Evolutionary conservation across 2,888 invertebrate genomes (phyloP).

Genomic region (Volucella zonaria): DNA sequence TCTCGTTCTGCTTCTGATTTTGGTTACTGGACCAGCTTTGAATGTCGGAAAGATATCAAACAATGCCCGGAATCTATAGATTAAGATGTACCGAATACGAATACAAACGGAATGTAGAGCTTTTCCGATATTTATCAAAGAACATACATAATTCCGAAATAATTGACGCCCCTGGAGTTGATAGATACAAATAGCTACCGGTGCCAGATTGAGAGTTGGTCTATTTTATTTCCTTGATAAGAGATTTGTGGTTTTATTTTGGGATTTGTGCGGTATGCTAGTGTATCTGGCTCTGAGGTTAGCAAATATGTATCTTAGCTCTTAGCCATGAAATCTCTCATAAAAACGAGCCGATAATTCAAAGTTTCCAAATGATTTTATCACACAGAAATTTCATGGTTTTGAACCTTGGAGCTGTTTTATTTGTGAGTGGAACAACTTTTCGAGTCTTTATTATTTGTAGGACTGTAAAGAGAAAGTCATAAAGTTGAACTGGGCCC

Average conservation of each 20-base stretch:
- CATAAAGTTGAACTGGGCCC: not conserved
- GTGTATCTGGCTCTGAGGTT: not conserved
- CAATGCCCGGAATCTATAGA: constrained; percentile 52
- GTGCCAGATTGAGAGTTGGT: constrained; percentile 17
- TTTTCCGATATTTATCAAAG: constrained; percentile 59
- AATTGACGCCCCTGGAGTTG: constrained; percentile 62
- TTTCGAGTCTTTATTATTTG: not conserved
- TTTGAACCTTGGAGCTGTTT: constrained; percentile 4
- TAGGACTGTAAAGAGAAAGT: not conserved
- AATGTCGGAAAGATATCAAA: constrained; percentile 19
- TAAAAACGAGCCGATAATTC: constrained; percentile 2
- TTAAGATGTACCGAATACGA: constrained; percentile 25
- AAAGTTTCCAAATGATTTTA: constrained; percentile 17
- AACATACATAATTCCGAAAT: constrained; percentile 69
- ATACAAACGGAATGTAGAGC: constrained; percentile 29
- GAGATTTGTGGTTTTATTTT: constrained; percentile 38
- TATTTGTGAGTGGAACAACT: not conserved
- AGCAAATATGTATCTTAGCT: no score
- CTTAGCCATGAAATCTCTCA: not conserved
- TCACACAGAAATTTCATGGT: not conserved
- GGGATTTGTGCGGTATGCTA: constrained; percentile 10
- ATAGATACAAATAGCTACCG: constrained; percentile 30
- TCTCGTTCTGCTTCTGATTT: no score
- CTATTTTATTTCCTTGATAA: constrained; percentile 25
- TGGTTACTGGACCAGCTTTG: not conserved